Base-by-base conservation (phyloP, 2,888 invertebrate species). In the Lasiommata megera region DNA sequence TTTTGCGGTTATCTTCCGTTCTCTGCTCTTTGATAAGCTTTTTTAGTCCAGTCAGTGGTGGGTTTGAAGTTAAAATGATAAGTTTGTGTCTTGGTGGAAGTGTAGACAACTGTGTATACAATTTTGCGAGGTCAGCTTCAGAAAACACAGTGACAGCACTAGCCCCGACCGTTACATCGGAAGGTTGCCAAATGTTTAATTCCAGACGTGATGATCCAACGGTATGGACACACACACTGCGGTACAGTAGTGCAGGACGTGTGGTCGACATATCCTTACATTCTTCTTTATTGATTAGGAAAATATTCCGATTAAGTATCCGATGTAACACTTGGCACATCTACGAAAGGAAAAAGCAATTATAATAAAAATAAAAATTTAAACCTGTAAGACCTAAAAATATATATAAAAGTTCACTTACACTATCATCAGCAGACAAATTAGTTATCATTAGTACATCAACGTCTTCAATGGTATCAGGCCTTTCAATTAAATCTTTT, bases 21-120 rank as follows among this genome's bases (percentile, higher is more conserved):
- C n/a, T n/a, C n/a, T n/a, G n/a, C n/a, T 67, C 46, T 31, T 68
- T 63, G 3, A 80, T 67, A 0, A 76, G 57, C 1, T 71, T 65
- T 57, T 67, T 75, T 3, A 77, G 50, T 16, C 71, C 73, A 36
- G 64, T 48, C n/a, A 68, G 60, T 14, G 72, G 58, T 9, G 77
- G 79, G 51, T 75, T 72, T 1, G 67, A 61, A 0, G 76, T 65
- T 0, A 76, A 54, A 1, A 78, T 61, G 3, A 76, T 48, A 0
- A 77, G 58, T 50, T 66, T 71, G 38, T 74, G 74, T 47, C 62
- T 31, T 8, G 57, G 50, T 3, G 68, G 67, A 7, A 77, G 54
- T 18, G 62, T 55, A 7, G 65, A 56, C 54, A 67, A 61, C 3
- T 68, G 63, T 6, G 66, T 63, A 12, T 58, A 55, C 1, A 76